Base-by-base conservation (phyloP, 2,888 invertebrate species). In the Pharmacophagus antenor region DNA sequence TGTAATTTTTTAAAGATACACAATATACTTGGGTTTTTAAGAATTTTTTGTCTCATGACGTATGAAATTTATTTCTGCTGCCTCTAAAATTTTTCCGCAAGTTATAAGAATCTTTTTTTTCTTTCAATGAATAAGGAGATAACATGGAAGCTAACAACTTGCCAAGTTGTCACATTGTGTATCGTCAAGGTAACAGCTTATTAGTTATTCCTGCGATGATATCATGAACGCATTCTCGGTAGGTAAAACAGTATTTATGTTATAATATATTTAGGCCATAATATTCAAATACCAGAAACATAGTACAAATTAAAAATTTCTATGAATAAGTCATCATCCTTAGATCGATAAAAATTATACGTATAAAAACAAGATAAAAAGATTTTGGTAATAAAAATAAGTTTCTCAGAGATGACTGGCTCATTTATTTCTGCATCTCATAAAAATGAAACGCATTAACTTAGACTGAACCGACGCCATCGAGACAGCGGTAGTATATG, bases 91-190 rank as follows among this genome's bases (percentile, higher is more conserved):
- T 15, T 10, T 27, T 46, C 20, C 27, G 27, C 27, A 44, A 21
- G 18, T 23, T 20, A 10, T 7, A 27, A 10, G n/a, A 12, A 46
- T 27, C 22, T 54, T 54, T 15, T 48, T 25, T 23, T 42, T 41
- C 5, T n/a, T 56, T 47, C 18, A 44, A 46, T 21, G 12, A 22
- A 48, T 37, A 57, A 27, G 27, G 18, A 15, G 41, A n/a, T 44
- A 57, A 57, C 37, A 17, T 17, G 12, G 17, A 20, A 37, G 18
- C 15, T 37, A 10, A 23, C 48, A 12, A 25, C 50, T 57, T 57
- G 56, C 50, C 56, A 57, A 57, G 56, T 50, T 42, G 56, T 49
- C 56, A 57, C 50, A 27, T 46, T 15, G 37, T 27, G 22, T 31
- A 37, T 49, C 42, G 56, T 42, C 56, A 57, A 57, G 56, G 56